These are phyloP conservation scores for Ecliptopera silaceata DNA, from an alignment of 2,888 invertebrate genomes.

Conservation along the genomic window DNA sequence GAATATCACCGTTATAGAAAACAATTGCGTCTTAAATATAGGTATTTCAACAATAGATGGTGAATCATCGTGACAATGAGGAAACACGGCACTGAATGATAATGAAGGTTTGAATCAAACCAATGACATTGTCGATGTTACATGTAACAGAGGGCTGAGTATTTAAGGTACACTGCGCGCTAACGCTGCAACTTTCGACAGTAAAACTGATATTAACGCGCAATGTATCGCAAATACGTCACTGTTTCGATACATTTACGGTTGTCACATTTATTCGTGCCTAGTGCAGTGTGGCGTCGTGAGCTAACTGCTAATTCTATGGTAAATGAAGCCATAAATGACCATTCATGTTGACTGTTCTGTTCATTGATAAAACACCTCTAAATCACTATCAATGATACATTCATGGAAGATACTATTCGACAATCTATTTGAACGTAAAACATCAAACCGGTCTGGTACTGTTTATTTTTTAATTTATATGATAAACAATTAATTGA, in stretches of 20 bases:
- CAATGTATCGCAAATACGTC: too few relatives aligned
- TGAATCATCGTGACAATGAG: conserved; percentile 65
- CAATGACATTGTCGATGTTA: conserved; percentile 34
- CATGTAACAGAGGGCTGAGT: too few relatives aligned
- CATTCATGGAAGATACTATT: neutral
- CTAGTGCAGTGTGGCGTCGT: conserved; percentile 27
- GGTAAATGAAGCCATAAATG: conserved; percentile 43
- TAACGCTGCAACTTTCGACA: too few relatives aligned
- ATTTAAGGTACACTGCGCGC: too few relatives aligned
- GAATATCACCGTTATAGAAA: conserved; percentile 8
- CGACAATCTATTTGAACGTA: neutral
- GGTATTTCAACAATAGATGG: conserved; percentile 29
- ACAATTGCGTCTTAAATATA: conserved; percentile 24
- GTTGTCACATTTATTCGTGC: too few relatives aligned
- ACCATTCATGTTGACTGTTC: conserved; percentile 45
- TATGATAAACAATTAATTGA: too few relatives aligned
- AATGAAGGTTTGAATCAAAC: conserved; percentile 40
- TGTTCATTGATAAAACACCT: conserved; percentile 40
- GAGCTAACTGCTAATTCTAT: conserved; percentile 25
- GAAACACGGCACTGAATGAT: conserved; percentile 59
- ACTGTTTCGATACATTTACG: too few relatives aligned
- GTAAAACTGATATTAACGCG: too few relatives aligned
- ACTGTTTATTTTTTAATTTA: too few relatives aligned
- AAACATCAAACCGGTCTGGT: too few relatives aligned
- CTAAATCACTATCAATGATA: neutral